A percentile compares a stretch with the other conserved stretches of the same genome.
Conservation (phyloP, 2,888 invertebrate genomes). For the Amiota mariae region DNA sequence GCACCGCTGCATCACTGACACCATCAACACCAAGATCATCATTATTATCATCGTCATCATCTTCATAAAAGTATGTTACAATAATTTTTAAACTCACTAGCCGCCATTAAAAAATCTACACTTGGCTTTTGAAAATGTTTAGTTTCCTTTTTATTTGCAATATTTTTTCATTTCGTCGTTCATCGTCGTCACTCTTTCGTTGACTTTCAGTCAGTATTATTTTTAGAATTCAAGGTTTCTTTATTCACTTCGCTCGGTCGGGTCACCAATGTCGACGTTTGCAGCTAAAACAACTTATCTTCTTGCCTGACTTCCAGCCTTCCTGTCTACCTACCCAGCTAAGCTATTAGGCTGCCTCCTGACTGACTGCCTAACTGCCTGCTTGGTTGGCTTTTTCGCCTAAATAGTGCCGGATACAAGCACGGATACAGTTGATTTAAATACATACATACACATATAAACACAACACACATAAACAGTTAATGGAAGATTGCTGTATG, state of each 20-base stretch:
- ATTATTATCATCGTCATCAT: too few relatives aligned
- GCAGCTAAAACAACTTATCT: too few relatives aligned
- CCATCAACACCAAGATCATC: too few relatives aligned
- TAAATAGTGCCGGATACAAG: slow-evolving; percentile 47
- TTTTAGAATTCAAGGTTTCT: slow-evolving; percentile 59
- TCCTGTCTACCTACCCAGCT: background rate
- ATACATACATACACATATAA: slow-evolving; percentile 19
- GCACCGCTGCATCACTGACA: too few relatives aligned
- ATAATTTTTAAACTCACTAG: slow-evolving; percentile 10
- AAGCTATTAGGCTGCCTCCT: background rate
- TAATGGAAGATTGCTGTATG: too few relatives aligned
- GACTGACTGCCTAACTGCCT: background rate
- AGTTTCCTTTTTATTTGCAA: too few relatives aligned
- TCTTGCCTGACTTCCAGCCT: too few relatives aligned
- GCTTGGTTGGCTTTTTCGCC: background rate
- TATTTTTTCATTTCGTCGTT: too few relatives aligned
- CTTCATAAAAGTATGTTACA: background rate
- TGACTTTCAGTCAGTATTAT: slow-evolving; percentile 46
- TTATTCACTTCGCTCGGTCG: background rate
- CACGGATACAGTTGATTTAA: slow-evolving; percentile 57
- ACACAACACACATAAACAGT: too few relatives aligned
- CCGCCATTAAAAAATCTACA: slow-evolving; percentile 19
- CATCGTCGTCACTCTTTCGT: too few relatives aligned
- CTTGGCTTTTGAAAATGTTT: slow-evolving; percentile 5
- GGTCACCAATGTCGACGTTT: slow-evolving; percentile 2